A percentile compares a stretch with the other conserved stretches of the same genome.
Evolutionary conservation across 2,888 invertebrate genomes (phyloP).

Genomic region (Mythimna pallens): DNA sequence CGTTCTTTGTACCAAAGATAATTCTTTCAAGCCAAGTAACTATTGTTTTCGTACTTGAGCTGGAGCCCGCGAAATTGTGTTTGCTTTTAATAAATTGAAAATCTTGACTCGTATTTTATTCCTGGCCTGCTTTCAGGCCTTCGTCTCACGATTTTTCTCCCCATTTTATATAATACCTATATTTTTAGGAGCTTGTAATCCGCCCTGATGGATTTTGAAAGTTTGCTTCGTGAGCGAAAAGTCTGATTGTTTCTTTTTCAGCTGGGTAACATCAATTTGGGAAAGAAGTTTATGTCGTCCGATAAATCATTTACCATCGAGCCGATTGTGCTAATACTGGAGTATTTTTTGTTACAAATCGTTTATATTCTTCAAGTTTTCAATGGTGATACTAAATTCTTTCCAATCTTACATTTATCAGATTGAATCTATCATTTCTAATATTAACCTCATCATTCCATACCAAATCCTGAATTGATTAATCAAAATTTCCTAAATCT

Average conservation of each 20-base stretch:
- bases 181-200: slow-evolving; percentile 61
- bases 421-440: too few species aligned
- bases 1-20: slow-evolving; percentile 47
- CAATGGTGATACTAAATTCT: neutral
- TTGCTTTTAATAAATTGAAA: slow-evolving; percentile 84
- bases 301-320: slow-evolving; percentile 45
- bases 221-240: slow-evolving; percentile 52
- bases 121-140: slow-evolving; percentile 61
- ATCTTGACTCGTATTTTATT: slow-evolving; percentile 75
- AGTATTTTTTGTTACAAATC: neutral
- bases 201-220: slow-evolving; percentile 59
- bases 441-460: neutral
- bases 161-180: slow-evolving; percentile 60
- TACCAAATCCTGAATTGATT: too few species aligned
- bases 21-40: slow-evolving; percentile 69
- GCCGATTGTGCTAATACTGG: slow-evolving; percentile 22
- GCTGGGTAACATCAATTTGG: slow-evolving; percentile 53
- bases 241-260: slow-evolving; percentile 54
- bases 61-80: slow-evolving; percentile 75
- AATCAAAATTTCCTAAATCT: neutral
- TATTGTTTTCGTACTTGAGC: slow-evolving; percentile 74
- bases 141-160: slow-evolving; percentile 60
- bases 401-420: neutral
- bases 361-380: neutral
- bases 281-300: slow-evolving; percentile 36